Evolutionary conservation across 1,140 invertebrate genomes (phyloP).

Genomic region (Sweltsa coloradensis): DNA sequence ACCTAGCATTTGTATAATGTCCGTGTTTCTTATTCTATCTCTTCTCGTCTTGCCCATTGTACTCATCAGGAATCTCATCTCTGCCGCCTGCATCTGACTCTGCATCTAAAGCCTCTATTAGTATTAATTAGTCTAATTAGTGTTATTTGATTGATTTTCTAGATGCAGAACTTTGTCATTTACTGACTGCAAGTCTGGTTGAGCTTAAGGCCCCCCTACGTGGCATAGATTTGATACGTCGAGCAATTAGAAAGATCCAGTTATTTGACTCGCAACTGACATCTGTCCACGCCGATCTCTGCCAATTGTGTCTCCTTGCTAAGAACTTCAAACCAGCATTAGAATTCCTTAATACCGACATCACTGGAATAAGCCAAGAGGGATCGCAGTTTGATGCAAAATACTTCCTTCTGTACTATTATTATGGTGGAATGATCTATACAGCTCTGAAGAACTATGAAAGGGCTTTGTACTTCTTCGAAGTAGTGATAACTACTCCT

Average conservation of each 20-base stretch:
- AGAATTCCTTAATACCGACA: conserved; percentile 78
- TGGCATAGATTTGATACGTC: conserved; percentile 71
- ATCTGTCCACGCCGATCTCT: conserved; percentile 86
- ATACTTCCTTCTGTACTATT: conserved; percentile 89
- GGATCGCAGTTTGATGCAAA: conserved; percentile 78
- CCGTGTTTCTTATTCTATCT: no score
- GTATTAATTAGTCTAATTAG: no score
- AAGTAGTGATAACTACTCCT: conserved; percentile 87
- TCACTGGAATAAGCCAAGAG: conserved; percentile 81
- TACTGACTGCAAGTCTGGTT: conserved; percentile 63
- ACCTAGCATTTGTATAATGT: no score
- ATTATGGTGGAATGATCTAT: conserved; percentile 97
- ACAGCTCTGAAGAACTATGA: conserved; percentile 86
- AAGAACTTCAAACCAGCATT: conserved; percentile 89
- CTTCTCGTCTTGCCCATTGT: no score
- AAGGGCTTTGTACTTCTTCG: conserved; percentile 86
- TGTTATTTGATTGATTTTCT: conserved; percentile 25
- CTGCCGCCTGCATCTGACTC: no score
- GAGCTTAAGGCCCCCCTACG: conserved; percentile 63
- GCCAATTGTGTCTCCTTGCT: conserved; percentile 79
- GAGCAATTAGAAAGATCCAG: conserved; percentile 83
- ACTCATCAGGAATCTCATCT: no score
- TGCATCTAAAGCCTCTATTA: no score
- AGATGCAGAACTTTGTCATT: conserved; percentile 84
- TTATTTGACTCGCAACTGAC: conserved; percentile 78